These are phyloP conservation scores for Sturmia bella DNA, from an alignment of 2,888 invertebrate species.

Conservation along the genomic window DNA sequence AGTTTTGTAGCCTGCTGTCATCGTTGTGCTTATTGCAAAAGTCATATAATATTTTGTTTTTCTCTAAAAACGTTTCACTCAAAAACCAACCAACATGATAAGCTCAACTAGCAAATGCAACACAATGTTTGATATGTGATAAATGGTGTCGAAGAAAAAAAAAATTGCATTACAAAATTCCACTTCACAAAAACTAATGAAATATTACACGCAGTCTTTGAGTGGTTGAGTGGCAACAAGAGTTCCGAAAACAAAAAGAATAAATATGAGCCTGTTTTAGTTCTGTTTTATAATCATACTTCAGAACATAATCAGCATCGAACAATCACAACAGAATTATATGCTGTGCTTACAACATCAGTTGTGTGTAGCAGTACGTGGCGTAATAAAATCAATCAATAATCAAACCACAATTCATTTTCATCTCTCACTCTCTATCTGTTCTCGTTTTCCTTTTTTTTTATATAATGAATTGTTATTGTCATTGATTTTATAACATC, in stretches of 20 bases:
- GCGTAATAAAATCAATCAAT: conserved; percentile 32
- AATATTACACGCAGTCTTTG: no score
- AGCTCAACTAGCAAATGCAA: no score
- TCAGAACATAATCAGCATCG: conserved; percentile 1
- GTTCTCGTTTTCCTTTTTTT: background rate
- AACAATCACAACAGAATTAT: conserved; percentile 11
- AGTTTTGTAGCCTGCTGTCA: no score
- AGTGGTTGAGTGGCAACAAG: no score
- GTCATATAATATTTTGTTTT: no score
- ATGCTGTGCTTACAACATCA: background rate
- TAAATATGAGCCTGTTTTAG: background rate
- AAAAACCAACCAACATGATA: no score
- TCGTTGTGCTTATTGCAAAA: no score
- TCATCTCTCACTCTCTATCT: background rate
- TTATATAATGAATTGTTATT: conserved; percentile 4
- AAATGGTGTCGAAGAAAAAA: no score
- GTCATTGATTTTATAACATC: conserved; percentile 8
- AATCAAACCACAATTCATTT: conserved; percentile 18
- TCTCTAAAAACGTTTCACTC: no score
- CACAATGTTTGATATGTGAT: no score
- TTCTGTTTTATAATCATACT: background rate
- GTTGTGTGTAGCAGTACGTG: background rate
- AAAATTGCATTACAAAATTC: no score
- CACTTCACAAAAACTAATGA: no score
- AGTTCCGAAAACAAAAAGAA: background rate